Conservation (phyloP, 37 sponge, comb jelly and placozoan species). For the Corticium candelabrum region DNA sequence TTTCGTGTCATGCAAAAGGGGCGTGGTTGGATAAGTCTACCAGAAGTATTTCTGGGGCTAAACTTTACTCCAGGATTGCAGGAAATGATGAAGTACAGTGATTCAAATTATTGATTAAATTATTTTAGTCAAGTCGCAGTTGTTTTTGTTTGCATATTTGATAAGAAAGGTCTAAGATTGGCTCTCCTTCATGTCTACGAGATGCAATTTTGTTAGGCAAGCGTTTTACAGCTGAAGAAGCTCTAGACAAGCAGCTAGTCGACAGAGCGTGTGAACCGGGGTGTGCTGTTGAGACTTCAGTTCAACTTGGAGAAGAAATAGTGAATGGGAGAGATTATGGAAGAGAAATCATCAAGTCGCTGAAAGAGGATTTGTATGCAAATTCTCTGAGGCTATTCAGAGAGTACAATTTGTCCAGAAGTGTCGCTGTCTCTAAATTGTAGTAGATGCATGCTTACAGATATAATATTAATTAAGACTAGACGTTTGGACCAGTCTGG, state of each 20-base stretch:
- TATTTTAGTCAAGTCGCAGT: not conserved
- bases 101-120: not conserved
- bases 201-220: not conserved
- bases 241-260: not conserved
- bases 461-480: no score
- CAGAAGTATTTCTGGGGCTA: slow-evolving; percentile 32
- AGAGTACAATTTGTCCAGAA: no score
- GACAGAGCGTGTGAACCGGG: not conserved
- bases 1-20: slow-evolving; percentile 44
- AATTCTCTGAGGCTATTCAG: no score
- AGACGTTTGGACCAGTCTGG: no score
- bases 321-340: not conserved
- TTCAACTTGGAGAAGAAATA: not conserved
- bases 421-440: no score
- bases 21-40: slow-evolving; percentile 58
- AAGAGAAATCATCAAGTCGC: not conserved
- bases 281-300: not conserved
- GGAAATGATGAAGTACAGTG: slow-evolving; percentile 36
- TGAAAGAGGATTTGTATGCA: not conserved
- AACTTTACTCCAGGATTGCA: slow-evolving; percentile 25
- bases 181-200: not conserved
- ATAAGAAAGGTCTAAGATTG: not conserved
- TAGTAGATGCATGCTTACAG: no score
- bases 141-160: not conserved
- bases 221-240: not conserved